Conservation (phyloP, 2,113 vertebrate genomes). For the Gymnarchus niloticus region DNA sequence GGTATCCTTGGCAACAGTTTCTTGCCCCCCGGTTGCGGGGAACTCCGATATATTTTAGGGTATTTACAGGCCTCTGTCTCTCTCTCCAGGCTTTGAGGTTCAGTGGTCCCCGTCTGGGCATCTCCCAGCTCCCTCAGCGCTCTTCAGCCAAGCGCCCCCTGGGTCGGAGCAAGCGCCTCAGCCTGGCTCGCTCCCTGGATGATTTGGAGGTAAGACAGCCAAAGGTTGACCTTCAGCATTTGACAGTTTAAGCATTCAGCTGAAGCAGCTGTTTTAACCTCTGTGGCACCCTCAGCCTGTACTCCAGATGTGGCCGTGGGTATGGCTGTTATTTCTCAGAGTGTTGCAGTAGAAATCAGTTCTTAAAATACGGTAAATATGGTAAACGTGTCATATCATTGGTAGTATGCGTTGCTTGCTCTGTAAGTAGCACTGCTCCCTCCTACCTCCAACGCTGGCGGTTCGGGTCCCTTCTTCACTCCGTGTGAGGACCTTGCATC, state of each 20-base stretch:
- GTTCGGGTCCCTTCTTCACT: too few relatives aligned
- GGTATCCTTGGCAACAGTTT: too few relatives aligned
- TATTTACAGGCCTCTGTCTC: conserved; percentile 18
- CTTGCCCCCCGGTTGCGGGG: too few relatives aligned
- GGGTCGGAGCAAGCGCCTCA: conserved; percentile 79
- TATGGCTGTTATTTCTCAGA: background rate
- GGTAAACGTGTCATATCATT: background rate
- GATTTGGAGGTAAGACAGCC: conserved; percentile 79
- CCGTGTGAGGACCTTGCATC: too few relatives aligned
- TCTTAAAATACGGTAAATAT: background rate
- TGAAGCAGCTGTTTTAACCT: too few relatives aligned
- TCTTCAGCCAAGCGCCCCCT: conserved; percentile 76
- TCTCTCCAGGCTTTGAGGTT: conserved; percentile 69
- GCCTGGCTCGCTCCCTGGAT: conserved; percentile 86
- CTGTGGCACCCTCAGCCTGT: too few relatives aligned
- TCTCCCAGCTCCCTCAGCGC: conserved; percentile 69
- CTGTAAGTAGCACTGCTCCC: background rate
- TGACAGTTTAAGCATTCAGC: background rate
- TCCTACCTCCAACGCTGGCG: too few relatives aligned
- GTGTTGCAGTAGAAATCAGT: background rate
- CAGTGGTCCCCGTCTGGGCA: conserved; percentile 65
- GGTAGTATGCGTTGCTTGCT: background rate
- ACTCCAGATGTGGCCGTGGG: too few relatives aligned
- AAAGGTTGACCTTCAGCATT: background rate
- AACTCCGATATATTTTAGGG: too few relatives aligned